Conservation (phyloP, 2,888 invertebrate genomes). For the Eristalis arbustorum region DNA sequence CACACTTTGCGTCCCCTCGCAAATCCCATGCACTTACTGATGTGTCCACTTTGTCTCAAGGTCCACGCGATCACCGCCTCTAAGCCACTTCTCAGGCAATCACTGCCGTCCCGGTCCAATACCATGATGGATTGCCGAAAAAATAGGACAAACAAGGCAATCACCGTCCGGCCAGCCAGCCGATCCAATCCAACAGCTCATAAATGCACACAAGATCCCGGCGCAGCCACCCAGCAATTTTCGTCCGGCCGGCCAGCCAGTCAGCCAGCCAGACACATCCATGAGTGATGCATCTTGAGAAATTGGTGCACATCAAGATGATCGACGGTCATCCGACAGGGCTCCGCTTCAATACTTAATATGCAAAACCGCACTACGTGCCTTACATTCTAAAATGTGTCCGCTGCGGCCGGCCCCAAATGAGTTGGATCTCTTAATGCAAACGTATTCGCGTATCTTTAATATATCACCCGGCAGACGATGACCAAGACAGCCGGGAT, state of each 20-base stretch:
- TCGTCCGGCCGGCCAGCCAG: neutral
- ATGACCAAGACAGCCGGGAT: neutral
- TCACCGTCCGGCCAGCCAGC: conserved; percentile 10
- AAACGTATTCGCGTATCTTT: conserved; percentile 55
- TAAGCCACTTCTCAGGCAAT: neutral
- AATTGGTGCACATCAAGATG: conserved; percentile 70
- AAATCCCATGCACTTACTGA: too few relatives aligned
- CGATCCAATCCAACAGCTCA: conserved; percentile 47
- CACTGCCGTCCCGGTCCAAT: neutral
- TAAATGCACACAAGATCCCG: conserved; percentile 36
- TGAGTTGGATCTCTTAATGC: conserved; percentile 69
- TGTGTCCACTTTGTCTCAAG: too few relatives aligned
- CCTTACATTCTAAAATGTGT: conserved; percentile 66
- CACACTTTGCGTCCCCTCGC: too few relatives aligned
- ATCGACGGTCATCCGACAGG: conserved; percentile 58
- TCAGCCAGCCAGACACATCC: neutral
- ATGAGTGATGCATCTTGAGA: conserved; percentile 69
- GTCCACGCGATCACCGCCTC: too few relatives aligned
- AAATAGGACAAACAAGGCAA: conserved; percentile 53
- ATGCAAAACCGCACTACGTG: conserved; percentile 68
- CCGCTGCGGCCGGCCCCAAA: conserved; percentile 49
- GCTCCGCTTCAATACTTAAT: conserved; percentile 51
- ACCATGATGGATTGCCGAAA: conserved; percentile 57
- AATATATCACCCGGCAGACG: conserved; percentile 65
- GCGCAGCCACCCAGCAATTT: conserved; percentile 46